A percentile compares a stretch with the other conserved stretches of the same genome.
Conservation (phyloP, 2,888 invertebrate genomes). For the Aphodius granarius region DNA sequence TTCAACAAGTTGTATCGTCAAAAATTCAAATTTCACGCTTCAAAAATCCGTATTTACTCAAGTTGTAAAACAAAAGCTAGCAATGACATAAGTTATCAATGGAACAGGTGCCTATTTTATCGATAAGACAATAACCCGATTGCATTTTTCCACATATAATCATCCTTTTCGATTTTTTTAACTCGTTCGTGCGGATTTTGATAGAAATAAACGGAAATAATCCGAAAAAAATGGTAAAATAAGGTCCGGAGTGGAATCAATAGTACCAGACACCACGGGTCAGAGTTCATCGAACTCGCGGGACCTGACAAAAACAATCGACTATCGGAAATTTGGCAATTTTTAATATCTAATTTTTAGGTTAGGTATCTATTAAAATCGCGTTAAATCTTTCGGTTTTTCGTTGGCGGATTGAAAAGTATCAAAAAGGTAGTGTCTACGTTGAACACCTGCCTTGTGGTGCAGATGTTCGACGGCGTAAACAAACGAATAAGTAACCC, state of each 20-base stretch:
- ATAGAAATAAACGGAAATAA: background rate
- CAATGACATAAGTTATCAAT: too few species aligned
- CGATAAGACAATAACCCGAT: too few species aligned
- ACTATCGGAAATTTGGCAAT: background rate
- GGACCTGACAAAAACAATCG: slow-evolving; percentile 15
- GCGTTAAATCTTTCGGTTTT: background rate
- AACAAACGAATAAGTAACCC: background rate
- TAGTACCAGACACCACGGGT: slow-evolving; percentile 28
- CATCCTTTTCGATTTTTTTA: too few species aligned
- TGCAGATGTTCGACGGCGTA: background rate
- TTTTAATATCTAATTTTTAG: too few species aligned
- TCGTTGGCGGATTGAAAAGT: background rate
- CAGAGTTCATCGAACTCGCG: slow-evolving; percentile 34
- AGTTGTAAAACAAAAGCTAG: too few species aligned
- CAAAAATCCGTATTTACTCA: too few species aligned
- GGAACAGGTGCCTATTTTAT: too few species aligned
- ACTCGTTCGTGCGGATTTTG: background rate
- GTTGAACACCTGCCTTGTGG: background rate
- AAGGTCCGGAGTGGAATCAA: slow-evolving; percentile 24
- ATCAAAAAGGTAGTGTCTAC: background rate
- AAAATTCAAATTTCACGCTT: too few species aligned
- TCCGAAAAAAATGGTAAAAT: background rate
- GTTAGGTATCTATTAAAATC: too few species aligned
- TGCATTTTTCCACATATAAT: background rate
- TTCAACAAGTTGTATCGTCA: too few species aligned